phyloP scores from a whole-genome alignment of 2,888 invertebrate genomes.

The Holacanthella duospinosa region DNA sequence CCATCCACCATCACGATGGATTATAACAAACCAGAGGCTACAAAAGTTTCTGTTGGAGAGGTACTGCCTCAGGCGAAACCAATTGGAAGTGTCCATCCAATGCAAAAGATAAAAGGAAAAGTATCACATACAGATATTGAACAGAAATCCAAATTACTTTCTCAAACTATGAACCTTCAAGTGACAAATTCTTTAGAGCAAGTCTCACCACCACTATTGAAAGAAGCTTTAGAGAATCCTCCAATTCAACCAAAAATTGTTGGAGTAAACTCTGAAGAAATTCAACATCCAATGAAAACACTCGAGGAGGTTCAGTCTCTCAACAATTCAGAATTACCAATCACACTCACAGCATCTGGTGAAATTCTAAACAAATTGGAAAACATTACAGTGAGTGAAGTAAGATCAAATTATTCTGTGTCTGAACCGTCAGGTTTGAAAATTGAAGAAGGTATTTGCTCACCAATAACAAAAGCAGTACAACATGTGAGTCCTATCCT shows the following conservation, averaged over 20 bases:
- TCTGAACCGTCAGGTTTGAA: neutral
- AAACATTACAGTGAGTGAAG: neutral
- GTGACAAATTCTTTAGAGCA: neutral
- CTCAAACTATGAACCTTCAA: neutral
- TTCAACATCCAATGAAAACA: neutral
- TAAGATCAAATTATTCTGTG: too few relatives aligned
- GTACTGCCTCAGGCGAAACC: neutral
- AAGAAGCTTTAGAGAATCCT: neutral
- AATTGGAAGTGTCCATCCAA: neutral
- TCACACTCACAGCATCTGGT: too few relatives aligned
- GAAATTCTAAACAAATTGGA: too few relatives aligned
- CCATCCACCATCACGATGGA: too few relatives aligned
- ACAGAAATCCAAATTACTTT: neutral
- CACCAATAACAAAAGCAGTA: neutral
- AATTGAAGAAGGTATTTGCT: neutral
- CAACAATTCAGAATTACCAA: slow-evolving; percentile 5
- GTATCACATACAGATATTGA: neutral
- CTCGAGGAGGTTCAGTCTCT: neutral
- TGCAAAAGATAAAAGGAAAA: neutral
- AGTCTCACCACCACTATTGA: neutral
- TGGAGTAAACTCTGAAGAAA: too few relatives aligned
- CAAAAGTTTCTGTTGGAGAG: neutral
- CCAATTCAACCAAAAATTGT: neutral
- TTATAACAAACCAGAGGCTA: neutral
- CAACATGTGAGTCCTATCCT: neutral